These are phyloP conservation scores for Meloe dianella DNA, from an alignment of 2,888 invertebrate genomes.

Conservation along the genomic window DNA sequence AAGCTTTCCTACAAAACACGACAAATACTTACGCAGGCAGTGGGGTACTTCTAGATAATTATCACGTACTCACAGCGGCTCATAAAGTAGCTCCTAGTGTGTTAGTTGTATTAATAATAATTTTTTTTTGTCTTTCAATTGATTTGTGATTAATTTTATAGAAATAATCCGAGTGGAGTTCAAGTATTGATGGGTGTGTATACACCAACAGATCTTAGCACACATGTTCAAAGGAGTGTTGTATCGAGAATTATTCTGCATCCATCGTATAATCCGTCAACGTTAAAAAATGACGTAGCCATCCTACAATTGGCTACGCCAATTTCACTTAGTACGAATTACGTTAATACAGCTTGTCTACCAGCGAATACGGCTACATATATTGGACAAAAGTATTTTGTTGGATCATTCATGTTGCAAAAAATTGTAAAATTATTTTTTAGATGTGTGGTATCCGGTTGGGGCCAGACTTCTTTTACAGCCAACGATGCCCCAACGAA, in stretches of 20 bases:
- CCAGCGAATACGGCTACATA: constrained; percentile 57
- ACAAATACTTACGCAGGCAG: constrained; percentile 68
- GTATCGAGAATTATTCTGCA: constrained; percentile 38
- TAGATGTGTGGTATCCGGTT: constrained; percentile 77
- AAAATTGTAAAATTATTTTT: constrained; percentile 16
- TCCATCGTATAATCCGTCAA: constrained; percentile 68
- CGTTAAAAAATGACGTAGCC: constrained; percentile 82
- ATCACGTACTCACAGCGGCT: constrained; percentile 75
- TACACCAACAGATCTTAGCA: constrained; percentile 36
- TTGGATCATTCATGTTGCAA: background rate
- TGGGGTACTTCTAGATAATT: constrained; percentile 71
- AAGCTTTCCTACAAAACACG: constrained; percentile 59
- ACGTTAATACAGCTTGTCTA: constrained; percentile 69
- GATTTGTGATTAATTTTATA: constrained; percentile 26
- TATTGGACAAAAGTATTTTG: constrained; percentile 41
- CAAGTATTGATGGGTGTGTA: constrained; percentile 47
- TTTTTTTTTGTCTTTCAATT: background rate
- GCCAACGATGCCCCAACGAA: constrained; percentile 58
- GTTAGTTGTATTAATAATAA: constrained; percentile 28
- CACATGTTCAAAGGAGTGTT: constrained; percentile 33
- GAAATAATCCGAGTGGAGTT: constrained; percentile 39
- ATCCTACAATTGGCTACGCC: constrained; percentile 71
- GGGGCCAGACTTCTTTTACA: constrained; percentile 82
- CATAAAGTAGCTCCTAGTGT: constrained; percentile 64
- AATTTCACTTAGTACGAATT: constrained; percentile 64